Evolutionary conservation across 2,888 invertebrate genomes (phyloP).

Genomic region (Sepiola atlantica): DNA sequence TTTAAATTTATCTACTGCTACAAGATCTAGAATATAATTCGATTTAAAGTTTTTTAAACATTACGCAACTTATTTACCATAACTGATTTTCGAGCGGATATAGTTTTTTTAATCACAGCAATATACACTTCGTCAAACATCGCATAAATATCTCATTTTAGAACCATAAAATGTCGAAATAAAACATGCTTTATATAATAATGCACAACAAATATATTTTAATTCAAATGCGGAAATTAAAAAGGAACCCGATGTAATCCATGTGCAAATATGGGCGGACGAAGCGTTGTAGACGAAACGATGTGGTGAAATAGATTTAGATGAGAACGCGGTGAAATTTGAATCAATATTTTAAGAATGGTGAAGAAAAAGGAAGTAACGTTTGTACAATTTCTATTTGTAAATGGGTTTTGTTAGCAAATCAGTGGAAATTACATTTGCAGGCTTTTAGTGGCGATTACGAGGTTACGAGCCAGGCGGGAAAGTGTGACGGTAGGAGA

Average conservation of each 20-base stretch:
- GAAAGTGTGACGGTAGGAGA: background rate
- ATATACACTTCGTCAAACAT: background rate
- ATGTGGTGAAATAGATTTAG: background rate
- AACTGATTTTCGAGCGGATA: too few species aligned
- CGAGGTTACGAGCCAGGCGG: background rate
- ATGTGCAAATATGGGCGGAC: background rate
- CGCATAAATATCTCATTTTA: background rate
- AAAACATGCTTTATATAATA: background rate
- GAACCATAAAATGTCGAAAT: background rate
- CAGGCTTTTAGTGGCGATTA: background rate
- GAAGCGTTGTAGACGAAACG: background rate
- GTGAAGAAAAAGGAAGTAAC: background rate
- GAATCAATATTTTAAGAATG: conserved; percentile 11
- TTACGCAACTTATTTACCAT: too few species aligned
- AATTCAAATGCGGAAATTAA: background rate
- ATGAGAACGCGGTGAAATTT: background rate
- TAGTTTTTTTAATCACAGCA: too few species aligned
- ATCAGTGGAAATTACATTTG: background rate
- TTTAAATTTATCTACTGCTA: too few species aligned
- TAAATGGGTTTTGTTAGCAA: conserved; percentile 22
- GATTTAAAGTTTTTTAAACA: too few species aligned
- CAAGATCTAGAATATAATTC: too few species aligned
- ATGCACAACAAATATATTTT: background rate
- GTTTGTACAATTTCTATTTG: conserved; percentile 15
- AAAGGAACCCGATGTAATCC: background rate